Evolutionary conservation across 2,113 vertebrate genomes (phyloP).

Genomic region (Salminus brasiliensis): DNA sequence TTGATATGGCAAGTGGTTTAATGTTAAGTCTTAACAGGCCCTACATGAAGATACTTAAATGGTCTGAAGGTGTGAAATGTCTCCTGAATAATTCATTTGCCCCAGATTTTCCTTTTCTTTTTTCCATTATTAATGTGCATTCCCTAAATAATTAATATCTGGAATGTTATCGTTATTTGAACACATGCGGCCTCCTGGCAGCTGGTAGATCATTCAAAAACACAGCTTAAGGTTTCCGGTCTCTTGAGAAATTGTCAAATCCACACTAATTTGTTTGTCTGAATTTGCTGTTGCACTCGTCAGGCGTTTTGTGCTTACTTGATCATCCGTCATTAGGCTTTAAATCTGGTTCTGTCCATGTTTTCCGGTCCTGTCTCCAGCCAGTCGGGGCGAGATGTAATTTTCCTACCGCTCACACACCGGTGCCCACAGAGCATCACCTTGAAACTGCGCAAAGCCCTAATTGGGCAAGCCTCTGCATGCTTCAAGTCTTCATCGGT

Average conservation of each 20-base stretch:
- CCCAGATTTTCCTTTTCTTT: background rate
- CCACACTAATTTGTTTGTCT: background rate
- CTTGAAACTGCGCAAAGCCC: conserved; percentile 29
- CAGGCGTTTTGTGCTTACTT: background rate
- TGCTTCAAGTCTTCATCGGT: conserved; percentile 38
- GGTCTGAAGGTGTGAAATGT: conserved; percentile 20
- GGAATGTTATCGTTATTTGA: background rate
- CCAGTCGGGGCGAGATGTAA: conserved; percentile 15
- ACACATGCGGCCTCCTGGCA: conserved; percentile 2
- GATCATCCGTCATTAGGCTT: background rate
- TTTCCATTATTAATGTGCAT: conserved; percentile 18
- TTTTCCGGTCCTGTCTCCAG: background rate
- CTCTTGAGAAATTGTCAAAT: conserved; percentile 2
- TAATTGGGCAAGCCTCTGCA: conserved; percentile 48
- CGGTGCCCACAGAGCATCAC: background rate
- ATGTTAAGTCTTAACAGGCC: background rate
- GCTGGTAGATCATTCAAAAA: background rate
- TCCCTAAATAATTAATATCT: background rate
- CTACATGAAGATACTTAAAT: conserved; percentile 3
- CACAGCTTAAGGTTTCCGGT: background rate
- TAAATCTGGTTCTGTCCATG: background rate
- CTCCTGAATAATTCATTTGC: conserved; percentile 7
- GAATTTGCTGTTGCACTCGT: background rate
- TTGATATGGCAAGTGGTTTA: conserved; percentile 3
- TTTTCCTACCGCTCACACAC: conserved; percentile 25